These are phyloP conservation scores for Hyposoter dolosus DNA, from an alignment of 2,888 invertebrate genomes.

Conservation along the genomic window DNA sequence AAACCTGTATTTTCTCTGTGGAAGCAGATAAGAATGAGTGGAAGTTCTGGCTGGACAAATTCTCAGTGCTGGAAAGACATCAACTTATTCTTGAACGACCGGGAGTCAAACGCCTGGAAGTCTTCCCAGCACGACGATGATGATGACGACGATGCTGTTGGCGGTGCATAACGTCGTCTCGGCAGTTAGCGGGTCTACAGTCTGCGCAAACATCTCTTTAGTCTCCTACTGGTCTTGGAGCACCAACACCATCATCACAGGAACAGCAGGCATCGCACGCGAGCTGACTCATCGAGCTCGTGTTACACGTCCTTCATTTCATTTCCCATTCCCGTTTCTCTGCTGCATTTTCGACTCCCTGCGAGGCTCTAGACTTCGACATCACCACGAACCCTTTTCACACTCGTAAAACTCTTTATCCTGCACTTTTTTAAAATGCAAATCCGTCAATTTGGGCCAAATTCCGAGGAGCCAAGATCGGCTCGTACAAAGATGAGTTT, in stretches of 20 bases:
- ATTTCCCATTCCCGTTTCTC: constrained; percentile 25
- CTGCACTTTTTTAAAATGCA: neutral
- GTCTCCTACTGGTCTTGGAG: constrained; percentile 44
- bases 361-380: neutral
- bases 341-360: constrained; percentile 18
- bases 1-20: neutral
- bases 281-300: constrained; percentile 60
- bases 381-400: constrained; percentile 14
- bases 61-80: constrained; percentile 34
- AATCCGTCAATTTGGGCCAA: neutral
- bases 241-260: constrained; percentile 22
- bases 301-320: constrained; percentile 48
- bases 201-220: constrained; percentile 74
- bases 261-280: constrained; percentile 31
- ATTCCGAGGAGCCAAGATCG: neutral
- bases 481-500: neutral
- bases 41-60: neutral
- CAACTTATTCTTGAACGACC: constrained; percentile 19
- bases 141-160: constrained; percentile 46
- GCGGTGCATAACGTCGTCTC: constrained; percentile 62
- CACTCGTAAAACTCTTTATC: neutral
- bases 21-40: neutral
- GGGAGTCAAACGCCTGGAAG: constrained; percentile 39
- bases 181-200: constrained; percentile 75
- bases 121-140: constrained; percentile 28